Evolutionary conservation across 2,113 vertebrate genomes (phyloP).

Genomic region (human): GRCh38 chrX:18352001-18352500

Average conservation of each 20-base stretch:
- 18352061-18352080: conserved; percentile 72
- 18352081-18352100: conserved; percentile 72
- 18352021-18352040: conserved; percentile 64
- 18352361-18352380: conserved; percentile 45
- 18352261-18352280: conserved; percentile 48
- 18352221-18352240: conserved; percentile 39
- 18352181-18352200: conserved; percentile 37
- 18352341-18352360: conserved; percentile 35
- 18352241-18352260: conserved; percentile 30
- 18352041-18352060: conserved; percentile 74
- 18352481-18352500: conserved; percentile 35
- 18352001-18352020: conserved; percentile 72
- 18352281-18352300: neutral
- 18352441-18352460: conserved; percentile 44
- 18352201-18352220: conserved; percentile 47
- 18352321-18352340: neutral
- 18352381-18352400: conserved; percentile 44
- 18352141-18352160: conserved; percentile 43
- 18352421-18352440: conserved; percentile 29
- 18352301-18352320: conserved; percentile 45
- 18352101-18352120: conserved; percentile 68
- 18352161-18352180: conserved; percentile 51
- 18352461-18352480: conserved; percentile 48
- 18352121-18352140: conserved; percentile 57
- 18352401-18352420: conserved; percentile 14